Conservation (phyloP, 1,140 invertebrate species). For the Forficula auricularia region DNA sequence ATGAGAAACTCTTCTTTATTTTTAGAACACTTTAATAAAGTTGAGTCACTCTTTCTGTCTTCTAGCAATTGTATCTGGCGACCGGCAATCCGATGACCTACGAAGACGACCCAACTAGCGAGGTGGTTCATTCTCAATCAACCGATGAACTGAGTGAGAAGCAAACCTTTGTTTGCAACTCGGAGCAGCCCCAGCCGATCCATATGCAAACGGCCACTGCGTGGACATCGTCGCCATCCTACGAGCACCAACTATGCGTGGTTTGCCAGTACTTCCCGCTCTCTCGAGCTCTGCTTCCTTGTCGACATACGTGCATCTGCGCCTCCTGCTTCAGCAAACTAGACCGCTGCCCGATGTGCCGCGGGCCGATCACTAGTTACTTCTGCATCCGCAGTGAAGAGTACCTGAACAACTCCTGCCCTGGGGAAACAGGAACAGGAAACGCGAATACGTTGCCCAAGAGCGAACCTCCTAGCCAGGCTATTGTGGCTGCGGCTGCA, state of each 20-base stretch:
- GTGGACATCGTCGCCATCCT: conserved; percentile 27
- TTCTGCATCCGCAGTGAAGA: conserved; percentile 60
- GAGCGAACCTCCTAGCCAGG: conserved; percentile 12
- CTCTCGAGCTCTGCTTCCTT: conserved; percentile 60
- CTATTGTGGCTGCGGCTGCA: conserved; percentile 27
- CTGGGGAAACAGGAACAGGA: conserved; percentile 28
- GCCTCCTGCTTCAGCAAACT: conserved; percentile 51
- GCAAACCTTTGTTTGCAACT: conserved; percentile 11
- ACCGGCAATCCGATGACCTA: conserved; percentile 42
- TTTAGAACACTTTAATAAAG: too few relatives aligned
- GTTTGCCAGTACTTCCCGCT: conserved; percentile 59
- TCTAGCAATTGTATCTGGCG: conserved; percentile 55
- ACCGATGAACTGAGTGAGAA: conserved; percentile 22
- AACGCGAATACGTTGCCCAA: conserved; percentile 13
- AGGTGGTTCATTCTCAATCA: conserved; percentile 24
- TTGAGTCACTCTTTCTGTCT: too few relatives aligned
- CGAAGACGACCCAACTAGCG: conserved; percentile 31
- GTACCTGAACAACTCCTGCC: conserved; percentile 29
- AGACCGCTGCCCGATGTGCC: conserved; percentile 65
- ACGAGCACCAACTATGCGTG: conserved; percentile 49
- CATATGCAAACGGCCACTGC: conserved; percentile 23
- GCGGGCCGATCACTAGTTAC: conserved; percentile 58
- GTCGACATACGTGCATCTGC: conserved; percentile 68
- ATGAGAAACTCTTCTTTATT: too few relatives aligned
- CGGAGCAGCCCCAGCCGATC: not conserved